phyloP scores from a whole-genome alignment of 2,797 vertebrate species.

The Pristis pectinata region DNA sequence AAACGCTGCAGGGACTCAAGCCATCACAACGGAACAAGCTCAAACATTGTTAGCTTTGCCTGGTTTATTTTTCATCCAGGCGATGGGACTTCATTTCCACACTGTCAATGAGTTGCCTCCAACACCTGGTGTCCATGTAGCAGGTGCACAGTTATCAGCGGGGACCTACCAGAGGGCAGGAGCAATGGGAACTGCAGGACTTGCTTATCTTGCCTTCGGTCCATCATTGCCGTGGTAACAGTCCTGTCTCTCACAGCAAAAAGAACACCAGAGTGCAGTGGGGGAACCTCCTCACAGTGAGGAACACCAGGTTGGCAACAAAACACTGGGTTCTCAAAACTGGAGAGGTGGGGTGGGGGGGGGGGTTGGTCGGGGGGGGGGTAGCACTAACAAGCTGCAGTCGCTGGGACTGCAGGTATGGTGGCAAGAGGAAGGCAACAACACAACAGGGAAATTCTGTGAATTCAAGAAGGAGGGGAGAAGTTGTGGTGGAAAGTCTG shows the following conservation, averaged over 20 bases:
- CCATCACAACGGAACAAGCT: constrained; percentile 58
- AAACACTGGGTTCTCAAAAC: not conserved
- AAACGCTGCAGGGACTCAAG: constrained; percentile 60
- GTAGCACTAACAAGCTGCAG: not conserved
- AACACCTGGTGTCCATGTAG: constrained; percentile 65
- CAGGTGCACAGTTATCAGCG: constrained; percentile 60
- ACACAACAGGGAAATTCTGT: not conserved
- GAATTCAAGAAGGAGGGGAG: not conserved
- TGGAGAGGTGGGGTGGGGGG: not conserved
- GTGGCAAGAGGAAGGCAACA: not conserved
- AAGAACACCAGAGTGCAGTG: constrained; percentile 38
- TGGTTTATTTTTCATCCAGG: constrained; percentile 12
- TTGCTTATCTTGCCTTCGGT: constrained; percentile 46
- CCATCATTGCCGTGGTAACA: constrained; percentile 48
- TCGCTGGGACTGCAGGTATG: not conserved
- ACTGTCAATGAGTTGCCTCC: constrained; percentile 54
- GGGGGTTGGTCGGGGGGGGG: not conserved
- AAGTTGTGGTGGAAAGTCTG: not conserved
- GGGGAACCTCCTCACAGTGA: not conserved
- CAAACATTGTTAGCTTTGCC: constrained; percentile 39
- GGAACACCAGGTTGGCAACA: not conserved
- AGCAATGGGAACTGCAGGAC: constrained; percentile 40
- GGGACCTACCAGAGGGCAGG: constrained; percentile 44
- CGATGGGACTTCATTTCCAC: constrained; percentile 53
- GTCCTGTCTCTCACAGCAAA: constrained; percentile 41